Base-by-base conservation (phyloP, 1,140 invertebrate species). In the Dendroctonus valens region DNA sequence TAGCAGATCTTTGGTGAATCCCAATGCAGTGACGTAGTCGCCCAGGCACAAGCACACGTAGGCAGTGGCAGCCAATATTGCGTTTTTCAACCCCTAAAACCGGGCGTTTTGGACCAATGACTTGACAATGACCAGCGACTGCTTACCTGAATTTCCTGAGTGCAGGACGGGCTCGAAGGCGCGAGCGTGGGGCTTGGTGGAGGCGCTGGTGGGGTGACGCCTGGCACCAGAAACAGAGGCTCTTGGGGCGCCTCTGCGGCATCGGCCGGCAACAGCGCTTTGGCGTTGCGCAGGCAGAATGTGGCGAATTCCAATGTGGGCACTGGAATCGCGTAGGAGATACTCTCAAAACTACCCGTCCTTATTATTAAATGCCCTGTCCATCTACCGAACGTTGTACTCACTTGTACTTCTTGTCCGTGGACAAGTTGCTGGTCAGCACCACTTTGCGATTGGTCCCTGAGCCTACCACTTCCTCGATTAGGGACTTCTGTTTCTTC, bases 231-330 rank as follows among this genome's bases (percentile, higher is more conserved):
- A 46, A 77, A 72, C 6, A 78, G 53, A 7, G 77, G 74, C 42
- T 71, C 69, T 42, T 75, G 72, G 9, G 75, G 72, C n/a, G 71
- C 40, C 12, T 68, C 60, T 12, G 58, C 64, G n/a, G 69, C 69
- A 50, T 76, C 73, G 3, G 74, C 75, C 48, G 82, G 80, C 51
- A 88, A 71, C 52, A 93, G 76, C 51, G 85, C 83, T 9, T 92
- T 78, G 11, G 94, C 92, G 82, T 96, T 97, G 69, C 89, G 87
- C 49, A 97, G 75, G 79, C 94, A 97, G 6, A 96, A 76, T 8
- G 88, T 87, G 8, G 90, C 93, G 83, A 97, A 97, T 79, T 96
- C 92, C 51, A 97, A 78, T n/a, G 90, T 93, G 4, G 93, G 83
- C 48, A 91, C 87, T 51, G 93, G 93, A 64, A 94, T 90, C 2